phyloP scores from a whole-genome alignment of 2,113 vertebrate genomes.

The Prolemur simus region DNA sequence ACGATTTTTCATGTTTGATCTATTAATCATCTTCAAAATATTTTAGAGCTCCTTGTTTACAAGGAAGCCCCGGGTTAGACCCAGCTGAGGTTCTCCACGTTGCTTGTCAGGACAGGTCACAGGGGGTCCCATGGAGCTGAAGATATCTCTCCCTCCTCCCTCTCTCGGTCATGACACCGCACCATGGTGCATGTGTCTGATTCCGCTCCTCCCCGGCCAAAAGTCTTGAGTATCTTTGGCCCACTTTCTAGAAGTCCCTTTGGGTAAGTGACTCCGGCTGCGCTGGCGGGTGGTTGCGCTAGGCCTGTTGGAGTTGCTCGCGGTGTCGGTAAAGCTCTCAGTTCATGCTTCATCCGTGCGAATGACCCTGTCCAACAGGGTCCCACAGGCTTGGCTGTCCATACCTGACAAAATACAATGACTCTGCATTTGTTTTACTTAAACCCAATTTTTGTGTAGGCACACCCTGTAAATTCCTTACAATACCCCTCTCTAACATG shows the following conservation, averaged over 20 bases:
- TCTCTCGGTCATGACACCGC: background rate
- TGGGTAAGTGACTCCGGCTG: background rate
- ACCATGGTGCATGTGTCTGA: background rate
- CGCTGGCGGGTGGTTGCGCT: too few species aligned
- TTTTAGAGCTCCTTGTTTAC: background rate
- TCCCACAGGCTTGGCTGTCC: too few species aligned
- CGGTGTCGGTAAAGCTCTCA: fast-evolving
- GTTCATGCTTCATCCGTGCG: fast-evolving
- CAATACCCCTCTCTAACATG: fast-evolving
- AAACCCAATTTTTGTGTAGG: background rate
- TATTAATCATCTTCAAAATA: background rate
- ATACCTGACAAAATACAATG: background rate
- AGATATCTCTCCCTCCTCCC: fast-evolving
- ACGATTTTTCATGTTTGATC: background rate
- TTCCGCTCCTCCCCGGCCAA: background rate
- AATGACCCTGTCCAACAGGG: fast-evolving
- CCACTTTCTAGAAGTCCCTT: background rate
- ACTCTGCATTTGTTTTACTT: background rate
- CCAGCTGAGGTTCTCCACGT: too few species aligned
- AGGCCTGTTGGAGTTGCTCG: fast-evolving
- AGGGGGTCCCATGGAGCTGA: too few species aligned
- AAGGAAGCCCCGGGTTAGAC: background rate
- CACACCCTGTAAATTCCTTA: background rate
- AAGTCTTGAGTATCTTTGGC: background rate
- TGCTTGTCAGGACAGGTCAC: background rate